Evolutionary conservation across 1,140 invertebrate species (phyloP).

Genomic region (Bilobella aurantiaca): DNA sequence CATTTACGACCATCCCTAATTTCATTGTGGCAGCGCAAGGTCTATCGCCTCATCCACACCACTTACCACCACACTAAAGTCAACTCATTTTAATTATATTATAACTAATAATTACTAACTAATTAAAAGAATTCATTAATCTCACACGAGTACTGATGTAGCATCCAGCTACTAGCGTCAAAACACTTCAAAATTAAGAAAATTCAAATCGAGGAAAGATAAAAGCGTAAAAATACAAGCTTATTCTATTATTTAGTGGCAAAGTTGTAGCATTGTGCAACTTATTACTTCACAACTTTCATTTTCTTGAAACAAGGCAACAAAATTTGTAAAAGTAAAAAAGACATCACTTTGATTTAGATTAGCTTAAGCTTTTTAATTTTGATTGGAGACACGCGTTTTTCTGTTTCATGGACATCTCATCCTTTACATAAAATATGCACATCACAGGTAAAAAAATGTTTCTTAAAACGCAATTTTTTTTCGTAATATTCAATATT

Average conservation of each 20-base stretch:
- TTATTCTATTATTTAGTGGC: too few species aligned
- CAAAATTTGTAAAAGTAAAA: too few species aligned
- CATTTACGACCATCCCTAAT: slow-evolving; percentile 21
- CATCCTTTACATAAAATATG: too few species aligned
- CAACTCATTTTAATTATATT: background rate
- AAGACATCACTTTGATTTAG: background rate
- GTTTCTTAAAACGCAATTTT: too few species aligned
- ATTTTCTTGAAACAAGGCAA: too few species aligned
- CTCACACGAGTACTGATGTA: background rate
- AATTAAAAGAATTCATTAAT: background rate
- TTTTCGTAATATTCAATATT: too few species aligned
- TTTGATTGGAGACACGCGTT: too few species aligned
- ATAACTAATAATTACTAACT: background rate
- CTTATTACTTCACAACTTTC: too few species aligned
- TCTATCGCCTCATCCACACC: background rate
- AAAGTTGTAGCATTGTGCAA: too few species aligned
- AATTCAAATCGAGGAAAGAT: background rate
- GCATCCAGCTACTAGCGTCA: background rate
- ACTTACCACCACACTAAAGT: background rate
- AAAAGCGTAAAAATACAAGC: too few species aligned
- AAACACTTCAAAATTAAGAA: background rate
- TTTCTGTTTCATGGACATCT: too few species aligned
- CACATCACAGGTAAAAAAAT: too few species aligned
- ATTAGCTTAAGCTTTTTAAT: background rate
- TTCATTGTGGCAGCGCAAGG: slow-evolving; percentile 7